These are phyloP conservation scores for Gambelia wislizenii DNA, from an alignment of 2,797 vertebrate species.

Conservation along the genomic window DNA sequence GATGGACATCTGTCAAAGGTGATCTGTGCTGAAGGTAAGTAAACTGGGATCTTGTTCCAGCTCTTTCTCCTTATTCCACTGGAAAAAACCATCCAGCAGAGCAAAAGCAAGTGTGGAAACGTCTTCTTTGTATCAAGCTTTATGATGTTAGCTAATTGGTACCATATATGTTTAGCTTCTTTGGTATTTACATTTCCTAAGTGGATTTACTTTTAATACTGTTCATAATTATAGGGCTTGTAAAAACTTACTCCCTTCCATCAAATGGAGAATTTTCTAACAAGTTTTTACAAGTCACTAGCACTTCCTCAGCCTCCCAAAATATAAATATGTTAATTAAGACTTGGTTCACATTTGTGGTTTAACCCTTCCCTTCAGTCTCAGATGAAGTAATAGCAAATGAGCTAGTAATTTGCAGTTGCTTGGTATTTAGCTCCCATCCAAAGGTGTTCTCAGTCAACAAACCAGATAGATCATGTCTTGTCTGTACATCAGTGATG, in stretches of 20 bases:
- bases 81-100: background rate
- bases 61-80: constrained; percentile 1
- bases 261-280: constrained; percentile 24
- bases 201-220: constrained; percentile 36
- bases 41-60: background rate
- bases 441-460: background rate
- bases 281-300: constrained; percentile 8
- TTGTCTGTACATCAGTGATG: too few relatives aligned
- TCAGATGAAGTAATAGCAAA: background rate
- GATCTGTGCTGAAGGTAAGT: background rate
- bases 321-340: constrained; percentile 34
- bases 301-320: constrained; percentile 1
- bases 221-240: constrained; percentile 21
- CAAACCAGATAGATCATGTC: background rate
- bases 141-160: constrained; percentile 13
- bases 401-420: background rate
- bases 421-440: background rate
- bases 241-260: constrained; percentile 30
- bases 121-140: constrained; percentile 31
- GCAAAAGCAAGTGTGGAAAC: constrained; percentile 25
- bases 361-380: background rate
- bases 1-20: background rate
- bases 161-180: constrained; percentile 11
- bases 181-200: constrained; percentile 33
- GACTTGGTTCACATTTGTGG: constrained; percentile 2